Base-by-base conservation (phyloP, 2,113 vertebrate genomes). In the Trogon surrucura region DNA sequence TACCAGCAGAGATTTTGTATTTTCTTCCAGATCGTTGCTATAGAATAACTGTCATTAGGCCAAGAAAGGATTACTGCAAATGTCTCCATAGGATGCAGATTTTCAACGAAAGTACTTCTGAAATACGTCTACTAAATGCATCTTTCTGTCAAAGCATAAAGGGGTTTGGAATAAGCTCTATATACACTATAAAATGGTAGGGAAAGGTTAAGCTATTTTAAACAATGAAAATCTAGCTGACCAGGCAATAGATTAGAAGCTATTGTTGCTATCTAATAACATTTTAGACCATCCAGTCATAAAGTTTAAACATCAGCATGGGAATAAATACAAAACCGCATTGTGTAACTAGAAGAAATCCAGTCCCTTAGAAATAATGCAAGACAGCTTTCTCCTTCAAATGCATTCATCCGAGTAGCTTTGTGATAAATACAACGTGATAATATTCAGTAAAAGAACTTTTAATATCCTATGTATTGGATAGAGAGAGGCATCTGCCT, bases 171-270 rank as follows among this genome's bases (percentile, higher is more conserved):
- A 89, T 81, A 93, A 95, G 58, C 45, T 87, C 66, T 66, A 20
- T 61, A n/a, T 91, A 87, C 30, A 67, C 30, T 30, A 79, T 69
- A 86, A 93, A 93, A 53, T 3, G 15, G 21, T 36, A 67, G n/a
- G 32, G 29, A 86, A 95, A 93, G 73, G 73, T 89, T 93, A 96
- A 92, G 27, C 14, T 84, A 29, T 79, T 93, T 89, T 79, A 91
- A 93, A 81, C 85, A 91, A 88, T 79, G 95, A 94, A 96, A 93
- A 80, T 92, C 34, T 69, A 75, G 92, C 89, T 96, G 95, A 85
- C 70, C 77, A 95, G 95, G 79, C 75, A 96, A 80, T 45, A 91
- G 61, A 89, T 67, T 84, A 48, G 62, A 92, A 93, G 73, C 65
- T 91, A 69, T 64, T 90, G 34, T 89, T 93, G 58, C 61, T 45